Evolutionary conservation across 2,113 vertebrate genomes (phyloP), one percentile per base, ranked within the genome.

Genomic region (Perognathus longimembris): DNA sequence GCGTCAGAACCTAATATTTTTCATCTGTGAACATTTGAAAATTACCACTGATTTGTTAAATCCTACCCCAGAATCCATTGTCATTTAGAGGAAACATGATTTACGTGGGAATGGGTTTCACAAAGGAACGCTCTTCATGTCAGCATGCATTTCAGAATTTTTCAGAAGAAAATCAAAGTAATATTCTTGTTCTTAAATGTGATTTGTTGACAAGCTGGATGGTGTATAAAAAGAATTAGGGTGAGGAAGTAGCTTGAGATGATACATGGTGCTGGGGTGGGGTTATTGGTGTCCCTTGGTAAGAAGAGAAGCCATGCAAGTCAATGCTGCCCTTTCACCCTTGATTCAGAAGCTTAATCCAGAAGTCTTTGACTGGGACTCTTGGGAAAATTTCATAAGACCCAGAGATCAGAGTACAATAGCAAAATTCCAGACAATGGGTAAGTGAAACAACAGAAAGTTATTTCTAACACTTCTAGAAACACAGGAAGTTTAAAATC

Each of bases 41-140:
- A 74, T 85, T 75, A 64, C 4, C 18, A 86, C 74, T 90, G 50
- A 83, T 34, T n/a, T 74, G 91, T 93, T 63, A 79, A 92, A 81
- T 79, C 26, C 9, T 57, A 69, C 1, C 45, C 36, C 17, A 88
- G 32, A 73, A 36, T 50, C 40, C 36, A 80, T 45, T 71, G 86
- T 92, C 50, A 79, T 54, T 81, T 32, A 90, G 50, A 90, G 40
- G 63, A 91, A 82, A 12, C 18, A 9, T 80, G 8, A 79, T 69
- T 93, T 93, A 85, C 70, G 36, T 69, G 42, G 36, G 66, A 54
- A 59, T n/a, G n/a, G n/a, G 40, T 45, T 89, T 89, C 45, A 73
- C 64, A 69, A 86, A 66, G 34, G 40, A 82, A 75, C 21, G 45
- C 1, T 5, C 3, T 78, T 87, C 59, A 82, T 5, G 3, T 7